phyloP scores from a whole-genome alignment of 2,113 vertebrate genomes.

The Pao palembangensis region DNA sequence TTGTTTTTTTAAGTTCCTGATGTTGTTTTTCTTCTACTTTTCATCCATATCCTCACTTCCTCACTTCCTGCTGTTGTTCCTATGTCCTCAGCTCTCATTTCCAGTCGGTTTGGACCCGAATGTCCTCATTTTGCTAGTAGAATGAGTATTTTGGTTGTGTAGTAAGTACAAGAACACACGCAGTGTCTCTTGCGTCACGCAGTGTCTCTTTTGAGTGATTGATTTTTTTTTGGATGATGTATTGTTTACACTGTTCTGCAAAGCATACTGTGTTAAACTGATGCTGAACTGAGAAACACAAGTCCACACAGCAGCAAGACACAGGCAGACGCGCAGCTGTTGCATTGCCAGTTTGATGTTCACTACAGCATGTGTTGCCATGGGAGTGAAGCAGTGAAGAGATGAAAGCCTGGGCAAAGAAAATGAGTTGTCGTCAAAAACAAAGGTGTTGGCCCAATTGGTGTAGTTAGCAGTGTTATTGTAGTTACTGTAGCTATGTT shows the following conservation, averaged over 20 bases:
- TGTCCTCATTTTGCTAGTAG: too few relatives aligned
- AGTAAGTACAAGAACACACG: neutral
- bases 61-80: too few relatives aligned
- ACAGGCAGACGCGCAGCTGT: neutral
- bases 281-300: conserved; percentile 1
- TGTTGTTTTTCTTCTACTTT: too few relatives aligned
- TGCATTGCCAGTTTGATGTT: conserved; percentile 18
- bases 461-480: too few relatives aligned
- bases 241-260: conserved; percentile 18
- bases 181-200: neutral
- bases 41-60: too few relatives aligned
- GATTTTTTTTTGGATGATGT: conserved; percentile 10
- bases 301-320: neutral
- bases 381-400: conserved; percentile 13
- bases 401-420: neutral
- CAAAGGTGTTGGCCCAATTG: too few relatives aligned
- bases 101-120: too few relatives aligned
- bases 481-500: too few relatives aligned
- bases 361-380: neutral
- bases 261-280: conserved; percentile 13
- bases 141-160: too few relatives aligned
- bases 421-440: neutral
- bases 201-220: neutral
- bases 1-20: too few relatives aligned
- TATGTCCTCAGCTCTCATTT: too few relatives aligned